Evolutionary conservation across 2,888 invertebrate species (phyloP).

Genomic region (Cryptocephalus primarius): DNA sequence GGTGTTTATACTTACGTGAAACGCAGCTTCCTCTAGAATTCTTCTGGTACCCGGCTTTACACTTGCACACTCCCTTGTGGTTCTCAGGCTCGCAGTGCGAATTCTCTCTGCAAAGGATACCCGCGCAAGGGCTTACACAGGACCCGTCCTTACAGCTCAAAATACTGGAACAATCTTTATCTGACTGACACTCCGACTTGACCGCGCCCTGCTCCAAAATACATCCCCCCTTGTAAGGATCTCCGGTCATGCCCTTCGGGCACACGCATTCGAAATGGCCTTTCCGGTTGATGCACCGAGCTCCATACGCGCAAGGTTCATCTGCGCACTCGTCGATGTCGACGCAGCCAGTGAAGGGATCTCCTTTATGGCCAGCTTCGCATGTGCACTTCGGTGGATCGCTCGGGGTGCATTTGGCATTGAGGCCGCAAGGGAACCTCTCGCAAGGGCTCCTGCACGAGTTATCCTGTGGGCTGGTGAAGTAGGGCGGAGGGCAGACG

Average conservation of each 20-base stretch:
- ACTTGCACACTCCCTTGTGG: constrained; percentile 82
- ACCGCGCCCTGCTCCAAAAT: constrained; percentile 42
- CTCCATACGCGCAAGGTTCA: constrained; percentile 78
- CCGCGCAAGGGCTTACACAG: constrained; percentile 72
- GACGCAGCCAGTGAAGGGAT: constrained; percentile 71
- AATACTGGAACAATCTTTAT: constrained; percentile 71
- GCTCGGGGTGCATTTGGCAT: constrained; percentile 79
- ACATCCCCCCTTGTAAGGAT: constrained; percentile 78
- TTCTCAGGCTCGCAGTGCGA: constrained; percentile 81
- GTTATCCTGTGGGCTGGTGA: constrained; percentile 68
- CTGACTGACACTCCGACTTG: constrained; percentile 56
- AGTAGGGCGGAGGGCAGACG: constrained; percentile 83
- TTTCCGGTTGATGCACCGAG: constrained; percentile 76
- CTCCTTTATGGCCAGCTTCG: constrained; percentile 75
- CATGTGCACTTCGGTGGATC: constrained; percentile 87
- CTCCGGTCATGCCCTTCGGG: constrained; percentile 71
- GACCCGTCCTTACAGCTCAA: constrained; percentile 67
- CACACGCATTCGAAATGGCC: constrained; percentile 81
- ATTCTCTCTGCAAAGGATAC: constrained; percentile 69
- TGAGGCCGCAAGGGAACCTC: constrained; percentile 79
- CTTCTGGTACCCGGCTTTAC: constrained; percentile 71
- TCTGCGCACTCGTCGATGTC: constrained; percentile 80
- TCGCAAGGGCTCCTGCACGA: constrained; percentile 91
- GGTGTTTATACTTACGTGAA: constrained; percentile 50
- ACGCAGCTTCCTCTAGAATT: constrained; percentile 72